Percentiles rank a stretch among this genome's conserved stretches.
phyloP scores from a whole-genome alignment of 2,113 vertebrate genomes.

The Nibea coibor region DNA sequence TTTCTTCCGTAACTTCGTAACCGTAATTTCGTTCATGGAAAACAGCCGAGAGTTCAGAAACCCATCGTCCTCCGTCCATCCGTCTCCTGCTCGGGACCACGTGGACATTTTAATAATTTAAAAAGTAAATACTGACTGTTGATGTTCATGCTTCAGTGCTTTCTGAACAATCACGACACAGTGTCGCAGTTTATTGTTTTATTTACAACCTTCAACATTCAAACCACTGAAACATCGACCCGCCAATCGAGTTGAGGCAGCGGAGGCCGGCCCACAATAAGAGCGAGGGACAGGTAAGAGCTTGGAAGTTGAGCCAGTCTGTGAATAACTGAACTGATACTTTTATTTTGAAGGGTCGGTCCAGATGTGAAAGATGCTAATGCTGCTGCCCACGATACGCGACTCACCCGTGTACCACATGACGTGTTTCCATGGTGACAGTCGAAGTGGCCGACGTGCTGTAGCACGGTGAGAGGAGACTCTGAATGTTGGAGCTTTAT shows the following conservation, averaged over 20 bases:
- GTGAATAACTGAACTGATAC: too few species aligned
- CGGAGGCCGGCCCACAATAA: too few species aligned
- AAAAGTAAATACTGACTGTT: not conserved
- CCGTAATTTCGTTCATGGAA: too few species aligned
- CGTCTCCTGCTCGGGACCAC: not conserved
- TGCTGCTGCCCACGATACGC: slow-evolving; percentile 19
- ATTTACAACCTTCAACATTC: too few species aligned
- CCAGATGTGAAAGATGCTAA: slow-evolving; percentile 24
- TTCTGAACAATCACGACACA: too few species aligned
- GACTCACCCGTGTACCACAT: slow-evolving; percentile 6
- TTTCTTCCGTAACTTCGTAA: not conserved
- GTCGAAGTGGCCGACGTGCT: slow-evolving; percentile 45
- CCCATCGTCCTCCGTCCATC: not conserved
- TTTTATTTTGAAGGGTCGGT: not conserved
- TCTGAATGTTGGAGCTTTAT: not conserved
- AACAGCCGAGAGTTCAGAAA: too few species aligned
- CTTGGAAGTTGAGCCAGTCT: too few species aligned
- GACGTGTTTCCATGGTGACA: slow-evolving; percentile 54
- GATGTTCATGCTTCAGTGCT: too few species aligned
- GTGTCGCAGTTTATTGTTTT: too few species aligned
- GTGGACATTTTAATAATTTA: slow-evolving; percentile 6
- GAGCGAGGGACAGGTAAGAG: too few species aligned
- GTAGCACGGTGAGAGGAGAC: not conserved
- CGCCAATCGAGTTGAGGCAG: not conserved
- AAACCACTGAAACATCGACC: not conserved